Conservation (phyloP, 2,888 invertebrate species). For the Pandemis corylana region DNA sequence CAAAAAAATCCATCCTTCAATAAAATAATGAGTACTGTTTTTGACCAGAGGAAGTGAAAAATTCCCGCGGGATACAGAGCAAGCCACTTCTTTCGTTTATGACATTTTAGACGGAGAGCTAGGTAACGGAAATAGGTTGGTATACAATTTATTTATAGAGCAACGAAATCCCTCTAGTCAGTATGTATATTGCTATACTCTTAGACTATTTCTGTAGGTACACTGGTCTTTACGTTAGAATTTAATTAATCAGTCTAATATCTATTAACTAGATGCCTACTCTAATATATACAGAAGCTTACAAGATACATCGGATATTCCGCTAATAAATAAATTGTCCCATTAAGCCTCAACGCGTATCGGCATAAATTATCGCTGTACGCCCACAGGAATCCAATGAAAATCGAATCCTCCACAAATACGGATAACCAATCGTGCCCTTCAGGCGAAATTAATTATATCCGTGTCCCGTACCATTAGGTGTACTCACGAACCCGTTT, state of each 20-base stretch:
- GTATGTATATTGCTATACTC: too few species aligned
- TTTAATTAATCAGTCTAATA: conserved; percentile 18
- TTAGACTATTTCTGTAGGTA: too few species aligned
- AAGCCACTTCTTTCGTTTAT: too few species aligned
- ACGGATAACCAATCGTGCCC: conserved; percentile 43
- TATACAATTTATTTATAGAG: too few species aligned
- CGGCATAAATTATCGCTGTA: conserved; percentile 37
- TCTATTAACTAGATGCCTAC: conserved; percentile 13
- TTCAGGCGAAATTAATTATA: conserved; percentile 47
- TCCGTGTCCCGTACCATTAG: conserved; percentile 41
- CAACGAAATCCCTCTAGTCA: too few species aligned
- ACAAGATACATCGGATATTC: conserved; percentile 6
- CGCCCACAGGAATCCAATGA: conserved; percentile 38
- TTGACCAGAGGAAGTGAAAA: too few species aligned
- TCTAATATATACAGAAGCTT: conserved; percentile 4
- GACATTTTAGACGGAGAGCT: too few species aligned
- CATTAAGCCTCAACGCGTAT: conserved; percentile 25
- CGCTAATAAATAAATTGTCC: conserved; percentile 25
- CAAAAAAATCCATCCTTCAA: too few species aligned
- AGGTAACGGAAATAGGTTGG: too few species aligned
- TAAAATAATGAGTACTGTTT: too few species aligned
- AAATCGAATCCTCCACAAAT: conserved; percentile 42
- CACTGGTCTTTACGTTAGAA: not conserved
- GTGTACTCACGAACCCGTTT: too few species aligned
- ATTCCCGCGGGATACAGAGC: too few species aligned